These are phyloP conservation scores for Leptinotarsa tumamoca DNA, from an alignment of 2,888 invertebrate genomes.

Conservation along the genomic window DNA sequence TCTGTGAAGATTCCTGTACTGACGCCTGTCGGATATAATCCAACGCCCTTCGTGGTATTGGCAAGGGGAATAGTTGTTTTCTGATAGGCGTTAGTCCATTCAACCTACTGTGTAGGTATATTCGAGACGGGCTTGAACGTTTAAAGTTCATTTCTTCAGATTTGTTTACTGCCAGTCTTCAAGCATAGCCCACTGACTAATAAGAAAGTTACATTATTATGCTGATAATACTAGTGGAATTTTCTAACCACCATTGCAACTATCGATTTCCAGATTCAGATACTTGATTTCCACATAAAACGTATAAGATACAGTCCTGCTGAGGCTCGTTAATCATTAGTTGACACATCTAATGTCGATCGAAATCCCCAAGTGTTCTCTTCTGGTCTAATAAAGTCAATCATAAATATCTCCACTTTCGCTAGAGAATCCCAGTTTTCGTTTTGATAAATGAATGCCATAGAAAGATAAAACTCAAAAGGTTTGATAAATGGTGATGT, in stretches of 20 bases:
- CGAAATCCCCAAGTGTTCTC: slow-evolving; percentile 19
- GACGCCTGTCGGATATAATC: too few relatives aligned
- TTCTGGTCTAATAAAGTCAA: slow-evolving; percentile 16
- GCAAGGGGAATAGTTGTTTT: too few relatives aligned
- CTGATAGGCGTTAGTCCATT: too few relatives aligned
- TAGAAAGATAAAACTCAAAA: slow-evolving; percentile 12
- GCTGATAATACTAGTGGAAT: too few relatives aligned
- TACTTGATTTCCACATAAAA: not conserved
- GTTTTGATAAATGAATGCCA: slow-evolving; percentile 9
- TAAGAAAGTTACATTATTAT: too few relatives aligned
- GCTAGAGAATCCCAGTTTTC: slow-evolving; percentile 4
- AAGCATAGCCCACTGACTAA: too few relatives aligned
- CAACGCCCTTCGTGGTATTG: too few relatives aligned
- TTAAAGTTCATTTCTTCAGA: too few relatives aligned
- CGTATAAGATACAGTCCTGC: not conserved
- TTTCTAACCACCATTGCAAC: not conserved
- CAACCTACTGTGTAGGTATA: too few relatives aligned
- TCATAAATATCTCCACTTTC: slow-evolving; percentile 17
- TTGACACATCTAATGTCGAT: slow-evolving; percentile 6
- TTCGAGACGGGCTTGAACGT: too few relatives aligned
- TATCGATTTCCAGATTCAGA: not conserved
- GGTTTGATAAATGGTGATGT: slow-evolving; percentile 19
- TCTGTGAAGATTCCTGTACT: too few relatives aligned
- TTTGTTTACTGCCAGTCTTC: too few relatives aligned
- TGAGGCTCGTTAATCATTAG: slow-evolving; percentile 7